A percentile compares a stretch with the other conserved stretches of the same genome.
These are phyloP conservation scores for Quiscalus mexicanus DNA, from an alignment of 2,113 vertebrate genomes.

Conservation along the genomic window DNA sequence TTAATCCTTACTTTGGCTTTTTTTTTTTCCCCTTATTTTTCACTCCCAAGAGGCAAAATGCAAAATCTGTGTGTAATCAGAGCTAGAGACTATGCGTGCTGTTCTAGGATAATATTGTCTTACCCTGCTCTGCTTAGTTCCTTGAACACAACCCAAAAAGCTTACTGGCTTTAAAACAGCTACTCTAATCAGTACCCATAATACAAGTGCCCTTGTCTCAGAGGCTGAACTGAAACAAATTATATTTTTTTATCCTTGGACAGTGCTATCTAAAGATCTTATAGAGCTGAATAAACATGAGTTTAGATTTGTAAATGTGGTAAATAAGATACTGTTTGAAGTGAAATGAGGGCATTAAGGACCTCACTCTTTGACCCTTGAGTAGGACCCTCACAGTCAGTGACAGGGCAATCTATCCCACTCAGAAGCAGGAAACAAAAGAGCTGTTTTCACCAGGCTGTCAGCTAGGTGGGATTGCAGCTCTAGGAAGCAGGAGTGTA, in stretches of 20 bases:
- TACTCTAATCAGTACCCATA: not conserved
- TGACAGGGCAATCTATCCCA: not conserved
- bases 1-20: not conserved
- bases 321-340: not conserved
- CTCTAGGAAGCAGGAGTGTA: not conserved
- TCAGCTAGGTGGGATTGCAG: not conserved
- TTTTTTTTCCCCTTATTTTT: not conserved
- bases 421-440: not conserved
- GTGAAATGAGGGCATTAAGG: not conserved
- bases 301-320: not conserved
- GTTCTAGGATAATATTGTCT: constrained; percentile 8
- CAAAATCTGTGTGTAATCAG: constrained; percentile 23
- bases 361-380: not conserved
- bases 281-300: not conserved
- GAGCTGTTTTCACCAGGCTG: not conserved
- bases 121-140: not conserved
- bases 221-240: not conserved
- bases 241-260: not conserved
- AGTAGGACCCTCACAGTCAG: not conserved
- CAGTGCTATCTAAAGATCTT: not conserved
- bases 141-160: not conserved
- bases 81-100: not conserved
- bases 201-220: not conserved
- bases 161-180: not conserved
- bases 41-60: not conserved